Evolutionary conservation across 2,888 invertebrate genomes (phyloP).

Genomic region (Synergus gifuensis): DNA sequence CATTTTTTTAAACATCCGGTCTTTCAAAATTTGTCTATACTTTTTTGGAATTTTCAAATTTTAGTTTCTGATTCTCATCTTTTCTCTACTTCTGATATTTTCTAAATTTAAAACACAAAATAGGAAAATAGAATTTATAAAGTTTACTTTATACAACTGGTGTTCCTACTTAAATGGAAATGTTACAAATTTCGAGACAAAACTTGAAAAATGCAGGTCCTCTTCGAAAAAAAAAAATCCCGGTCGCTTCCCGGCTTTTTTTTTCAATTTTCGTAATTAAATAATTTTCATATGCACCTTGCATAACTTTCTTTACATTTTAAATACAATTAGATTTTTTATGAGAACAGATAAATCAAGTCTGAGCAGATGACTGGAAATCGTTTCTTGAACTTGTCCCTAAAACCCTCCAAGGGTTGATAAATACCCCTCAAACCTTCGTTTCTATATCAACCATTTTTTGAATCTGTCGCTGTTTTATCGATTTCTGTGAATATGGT

Average conservation of each 20-base stretch:
- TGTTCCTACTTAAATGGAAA: no score
- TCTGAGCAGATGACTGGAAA: background rate
- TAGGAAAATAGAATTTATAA: background rate
- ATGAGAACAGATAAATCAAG: background rate
- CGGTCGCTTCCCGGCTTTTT: no score
- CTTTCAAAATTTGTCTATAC: background rate
- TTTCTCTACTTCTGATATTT: no score
- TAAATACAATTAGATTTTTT: background rate
- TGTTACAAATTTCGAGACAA: no score
- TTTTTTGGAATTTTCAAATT: background rate
- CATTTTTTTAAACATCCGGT: background rate
- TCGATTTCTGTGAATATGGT: constrained; percentile 20
- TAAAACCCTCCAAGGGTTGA: background rate
- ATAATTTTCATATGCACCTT: no score
- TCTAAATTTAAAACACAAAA: background rate
- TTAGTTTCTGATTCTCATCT: background rate
- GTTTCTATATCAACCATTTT: constrained; percentile 40
- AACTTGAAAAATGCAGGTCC: no score
- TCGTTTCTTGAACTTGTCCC: background rate
- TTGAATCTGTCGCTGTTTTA: constrained; percentile 17
- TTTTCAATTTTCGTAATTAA: no score
- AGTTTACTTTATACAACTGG: no score
- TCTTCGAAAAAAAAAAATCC: no score
- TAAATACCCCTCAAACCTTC: background rate
- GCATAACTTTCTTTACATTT: no score